phyloP scores from a whole-genome alignment of 2,113 vertebrate species.

The Ochotona curzoniae region DNA sequence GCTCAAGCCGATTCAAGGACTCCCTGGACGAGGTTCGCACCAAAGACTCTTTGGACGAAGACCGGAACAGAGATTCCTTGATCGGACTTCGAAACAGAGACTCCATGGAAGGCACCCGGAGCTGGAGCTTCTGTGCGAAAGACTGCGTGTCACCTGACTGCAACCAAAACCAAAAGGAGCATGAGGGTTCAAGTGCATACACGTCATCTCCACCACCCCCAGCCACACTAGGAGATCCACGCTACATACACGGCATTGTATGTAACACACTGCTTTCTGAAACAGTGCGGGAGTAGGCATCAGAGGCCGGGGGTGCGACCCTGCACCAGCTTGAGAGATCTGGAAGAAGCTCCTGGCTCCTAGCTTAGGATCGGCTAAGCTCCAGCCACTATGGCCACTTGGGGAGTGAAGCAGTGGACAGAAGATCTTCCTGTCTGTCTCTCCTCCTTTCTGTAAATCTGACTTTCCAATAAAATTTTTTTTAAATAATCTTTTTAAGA shows the following conservation, averaged over 20 bases:
- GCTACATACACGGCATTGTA: not conserved
- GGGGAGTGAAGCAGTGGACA: no score
- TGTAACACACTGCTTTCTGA: not conserved
- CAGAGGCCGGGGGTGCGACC: not conserved
- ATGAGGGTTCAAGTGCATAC: not conserved
- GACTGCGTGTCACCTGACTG: slow-evolving; percentile 91
- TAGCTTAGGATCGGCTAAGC: no score
- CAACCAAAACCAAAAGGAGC: slow-evolving; percentile 53
- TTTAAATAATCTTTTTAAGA: no score
- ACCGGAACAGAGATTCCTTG: slow-evolving; percentile 91
- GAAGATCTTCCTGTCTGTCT: no score
- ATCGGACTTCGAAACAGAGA: slow-evolving; percentile 93
- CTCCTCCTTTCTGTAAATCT: no score
- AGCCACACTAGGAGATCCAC: not conserved
- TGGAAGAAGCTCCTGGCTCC: no score
- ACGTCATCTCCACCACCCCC: not conserved
- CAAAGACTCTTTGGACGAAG: slow-evolving; percentile 93
- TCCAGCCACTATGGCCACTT: no score
- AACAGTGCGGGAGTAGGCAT: not conserved
- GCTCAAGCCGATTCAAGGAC: slow-evolving; percentile 91
- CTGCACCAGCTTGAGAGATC: no score
- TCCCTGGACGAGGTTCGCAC: slow-evolving; percentile 93
- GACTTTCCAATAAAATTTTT: no score
- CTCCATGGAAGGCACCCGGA: slow-evolving; percentile 95
- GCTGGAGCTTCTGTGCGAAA: slow-evolving; percentile 94